Evolutionary conservation across 2,113 vertebrate species (phyloP), one percentile per base, ranked within the genome.

Genomic region (Hippolais icterina): DNA sequence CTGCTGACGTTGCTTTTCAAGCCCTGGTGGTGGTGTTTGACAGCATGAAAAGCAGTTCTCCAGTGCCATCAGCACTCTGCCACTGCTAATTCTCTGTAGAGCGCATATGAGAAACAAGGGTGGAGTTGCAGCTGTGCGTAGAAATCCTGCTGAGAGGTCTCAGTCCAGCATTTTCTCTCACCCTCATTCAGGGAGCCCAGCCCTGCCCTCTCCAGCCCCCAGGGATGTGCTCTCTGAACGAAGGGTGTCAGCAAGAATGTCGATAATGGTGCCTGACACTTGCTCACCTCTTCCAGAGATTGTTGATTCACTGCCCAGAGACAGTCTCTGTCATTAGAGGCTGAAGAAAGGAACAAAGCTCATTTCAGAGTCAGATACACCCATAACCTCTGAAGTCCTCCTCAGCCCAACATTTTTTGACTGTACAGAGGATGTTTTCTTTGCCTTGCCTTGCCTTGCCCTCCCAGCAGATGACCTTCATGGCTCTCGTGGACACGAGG

Each of bases 341-440:
- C 97, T 97, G 83, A 97, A 98, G 97, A 98, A 98, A 98, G 98
- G 98, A 98, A 98, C 96, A 98, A 98, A 98, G 97, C 97, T 98
- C 98, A 97, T 99, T 98, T 98, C 97, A 97, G 97, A 97, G 93
- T 97, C 96, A 97, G 97, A 98, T 98, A 97, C 97, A 97, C 98
- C 98, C 98, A 98, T 98, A 98, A 98, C 84, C 84, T 96, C 97
- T 96, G 76, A 96, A 97, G 92, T 44, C 41, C n/a, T 80, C 56
- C 76, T 71, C 19, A 42, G 81, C 7, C 50, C 74, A 76, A 46
- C 15, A 52, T 57, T 71, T 78, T 54, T 49, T 72, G 60, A 57
- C 83, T 84, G 35, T 71, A 72, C 28, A 74, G 17, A 63, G 41
- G 80, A 37, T 39, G 42, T 24, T 65, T 65, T n/a, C 41, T 3